A percentile compares a stretch with the other conserved stretches of the same genome.
These are phyloP conservation scores for Drosophila gaucha DNA, from an alignment of 2,888 invertebrate genomes.

Conservation along the genomic window DNA sequence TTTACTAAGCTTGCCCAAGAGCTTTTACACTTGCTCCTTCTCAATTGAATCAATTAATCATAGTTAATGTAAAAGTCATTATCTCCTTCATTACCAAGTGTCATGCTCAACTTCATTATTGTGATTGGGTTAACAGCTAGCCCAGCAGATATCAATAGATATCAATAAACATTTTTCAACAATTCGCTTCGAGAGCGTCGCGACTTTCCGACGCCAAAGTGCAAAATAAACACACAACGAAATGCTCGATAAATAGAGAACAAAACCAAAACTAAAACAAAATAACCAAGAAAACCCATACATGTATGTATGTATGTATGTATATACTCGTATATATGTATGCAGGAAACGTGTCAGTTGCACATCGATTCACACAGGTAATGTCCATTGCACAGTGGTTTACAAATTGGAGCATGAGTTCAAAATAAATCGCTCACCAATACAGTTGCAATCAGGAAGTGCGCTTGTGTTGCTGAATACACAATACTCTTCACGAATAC, in stretches of 20 bases:
- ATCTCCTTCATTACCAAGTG: neutral
- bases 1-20: too few species aligned
- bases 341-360: constrained; percentile 23
- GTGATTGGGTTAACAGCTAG: constrained; percentile 11
- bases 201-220: constrained; percentile 43
- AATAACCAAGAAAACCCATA: neutral
- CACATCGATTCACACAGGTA: constrained; percentile 19
- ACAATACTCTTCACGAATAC: too few species aligned
- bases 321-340: neutral
- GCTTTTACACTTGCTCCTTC: too few species aligned
- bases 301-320: neutral
- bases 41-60: neutral
- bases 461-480: too few species aligned
- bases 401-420: neutral
- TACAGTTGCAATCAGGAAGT: too few species aligned
- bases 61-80: neutral
- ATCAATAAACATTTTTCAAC: constrained; percentile 50
- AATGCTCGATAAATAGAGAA: constrained; percentile 41
- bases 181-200: constrained; percentile 41
- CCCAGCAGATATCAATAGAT: constrained; percentile 8
- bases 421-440: too few species aligned
- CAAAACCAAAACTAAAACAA: constrained; percentile 1
- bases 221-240: constrained; percentile 55
- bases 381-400: constrained; percentile 19
- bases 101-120: neutral